Base-by-base conservation (phyloP, 2,113 vertebrate species). In the Aspidoscelis tigris region DNA sequence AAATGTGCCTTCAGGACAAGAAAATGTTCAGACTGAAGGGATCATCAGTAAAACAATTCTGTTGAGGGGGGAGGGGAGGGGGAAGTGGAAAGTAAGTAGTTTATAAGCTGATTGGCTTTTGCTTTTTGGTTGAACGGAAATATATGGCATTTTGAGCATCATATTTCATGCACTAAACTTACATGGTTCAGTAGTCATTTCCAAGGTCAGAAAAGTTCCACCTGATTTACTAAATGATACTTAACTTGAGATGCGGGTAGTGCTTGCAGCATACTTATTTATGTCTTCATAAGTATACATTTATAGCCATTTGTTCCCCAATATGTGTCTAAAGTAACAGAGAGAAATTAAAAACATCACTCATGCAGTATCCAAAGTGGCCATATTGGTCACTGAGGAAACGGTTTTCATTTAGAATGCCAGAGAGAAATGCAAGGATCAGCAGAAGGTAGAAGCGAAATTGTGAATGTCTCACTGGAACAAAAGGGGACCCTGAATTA, bases 271-370 rank as follows among this genome's bases (percentile, higher is more conserved):
- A 53, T 0, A 0, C 6, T 88, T 92, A 90, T 84, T 93, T 91
- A 88, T 83, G 11, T 69, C 92, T 93, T 89, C 20, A 58, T 83
- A 90, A 93, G 18, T 86, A 69, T 70, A 70, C 73, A 43, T 24
- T 89, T 80, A 88, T 81, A 89, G 76, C 44, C 14, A 87, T 92
- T 90, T 91, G n/a, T 90, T 92, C 88, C 86, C 75, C 87, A 86
- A 61, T 78, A 76, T 5, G 61, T 69, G 76, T 90, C 79, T 77
- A 74, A 91, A 90, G 39, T 85, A 53, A 82, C 68, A 89, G 70
- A 87, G 85, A 91, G 85, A 94, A 93, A 93, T 93, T 93, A 93
- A 92, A 94, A 87, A 2, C 41, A 89, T 93, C 78, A 90, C n/a
- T 93, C 90, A 87, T 70, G 7, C 69, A 83, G 33, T 86, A 82